These are phyloP conservation scores for Ciconia boyciana DNA, from an alignment of 2,113 vertebrate genomes.

Conservation along the genomic window DNA sequence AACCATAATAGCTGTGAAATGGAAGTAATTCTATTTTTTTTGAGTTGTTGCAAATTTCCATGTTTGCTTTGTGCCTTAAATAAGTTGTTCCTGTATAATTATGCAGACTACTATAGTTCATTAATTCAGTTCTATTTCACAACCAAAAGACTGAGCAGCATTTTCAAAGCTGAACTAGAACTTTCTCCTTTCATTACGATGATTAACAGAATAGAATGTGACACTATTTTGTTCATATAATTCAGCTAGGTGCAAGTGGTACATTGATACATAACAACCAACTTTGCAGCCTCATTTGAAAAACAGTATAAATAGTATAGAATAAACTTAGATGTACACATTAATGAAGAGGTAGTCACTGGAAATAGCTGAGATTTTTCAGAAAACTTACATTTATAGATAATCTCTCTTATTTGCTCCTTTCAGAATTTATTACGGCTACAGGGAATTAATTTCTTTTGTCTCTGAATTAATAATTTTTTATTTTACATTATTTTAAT, in stretches of 20 bases:
- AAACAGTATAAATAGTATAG: neutral
- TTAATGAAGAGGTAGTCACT: neutral
- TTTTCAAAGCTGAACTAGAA: neutral
- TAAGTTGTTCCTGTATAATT: neutral
- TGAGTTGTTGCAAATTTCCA: neutral
- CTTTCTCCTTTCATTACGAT: neutral
- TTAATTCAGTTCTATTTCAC: neutral
- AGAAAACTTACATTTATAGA: neutral
- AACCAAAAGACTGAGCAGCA: neutral
- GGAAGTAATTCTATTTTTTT: neutral
- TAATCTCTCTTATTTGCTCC: neutral
- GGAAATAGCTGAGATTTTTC: neutral
- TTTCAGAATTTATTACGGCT: neutral
- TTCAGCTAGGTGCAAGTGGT: neutral
- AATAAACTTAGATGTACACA: neutral
- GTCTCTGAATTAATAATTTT: neutral
- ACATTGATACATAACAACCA: neutral
- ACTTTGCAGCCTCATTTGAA: neutral
- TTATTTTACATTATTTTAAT: neutral
- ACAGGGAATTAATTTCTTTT: neutral
- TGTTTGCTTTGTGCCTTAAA: constrained; percentile 1
- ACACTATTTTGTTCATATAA: neutral
- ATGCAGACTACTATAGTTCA: neutral
- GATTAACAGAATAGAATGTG: neutral
- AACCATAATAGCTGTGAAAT: neutral